Conservation (phyloP, 2,797 vertebrate species). For the Micrastur ruficollis region DNA sequence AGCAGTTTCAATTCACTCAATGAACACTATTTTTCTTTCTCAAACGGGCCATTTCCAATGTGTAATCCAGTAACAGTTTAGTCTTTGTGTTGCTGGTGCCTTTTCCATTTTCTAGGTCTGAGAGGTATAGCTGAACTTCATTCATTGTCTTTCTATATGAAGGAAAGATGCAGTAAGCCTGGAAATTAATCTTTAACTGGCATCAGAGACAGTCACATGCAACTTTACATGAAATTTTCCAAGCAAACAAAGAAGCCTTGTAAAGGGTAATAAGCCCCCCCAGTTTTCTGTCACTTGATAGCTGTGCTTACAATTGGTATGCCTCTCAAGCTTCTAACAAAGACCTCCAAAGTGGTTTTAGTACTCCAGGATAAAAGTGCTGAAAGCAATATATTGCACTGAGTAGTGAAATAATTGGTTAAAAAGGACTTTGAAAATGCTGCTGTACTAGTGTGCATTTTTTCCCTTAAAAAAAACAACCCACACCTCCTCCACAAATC, state of each 20-base stretch:
- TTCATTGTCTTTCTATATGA: constrained; percentile 21
- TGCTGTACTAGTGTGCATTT: background rate
- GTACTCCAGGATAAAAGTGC: background rate
- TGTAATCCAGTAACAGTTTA: background rate
- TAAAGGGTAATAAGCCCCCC: background rate
- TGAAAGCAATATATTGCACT: background rate
- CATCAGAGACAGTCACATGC: background rate
- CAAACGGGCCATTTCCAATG: background rate
- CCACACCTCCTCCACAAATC: background rate
- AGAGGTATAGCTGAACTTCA: background rate
- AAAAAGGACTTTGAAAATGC: background rate
- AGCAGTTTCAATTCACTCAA: background rate
- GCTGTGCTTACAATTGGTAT: background rate
- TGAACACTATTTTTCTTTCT: background rate
- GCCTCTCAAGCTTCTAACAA: background rate
- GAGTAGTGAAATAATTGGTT: background rate
- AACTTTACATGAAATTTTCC: constrained; percentile 2
- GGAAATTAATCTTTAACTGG: constrained; percentile 27
- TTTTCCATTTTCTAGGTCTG: background rate
- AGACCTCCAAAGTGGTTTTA: background rate
- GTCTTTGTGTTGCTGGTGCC: background rate
- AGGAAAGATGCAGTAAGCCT: background rate
- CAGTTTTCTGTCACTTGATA: constrained; percentile 15
- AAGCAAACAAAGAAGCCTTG: constrained; percentile 38
- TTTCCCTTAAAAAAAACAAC: background rate